Conservation (phyloP, 2,113 vertebrate genomes). For the Morphnarchus princeps region DNA sequence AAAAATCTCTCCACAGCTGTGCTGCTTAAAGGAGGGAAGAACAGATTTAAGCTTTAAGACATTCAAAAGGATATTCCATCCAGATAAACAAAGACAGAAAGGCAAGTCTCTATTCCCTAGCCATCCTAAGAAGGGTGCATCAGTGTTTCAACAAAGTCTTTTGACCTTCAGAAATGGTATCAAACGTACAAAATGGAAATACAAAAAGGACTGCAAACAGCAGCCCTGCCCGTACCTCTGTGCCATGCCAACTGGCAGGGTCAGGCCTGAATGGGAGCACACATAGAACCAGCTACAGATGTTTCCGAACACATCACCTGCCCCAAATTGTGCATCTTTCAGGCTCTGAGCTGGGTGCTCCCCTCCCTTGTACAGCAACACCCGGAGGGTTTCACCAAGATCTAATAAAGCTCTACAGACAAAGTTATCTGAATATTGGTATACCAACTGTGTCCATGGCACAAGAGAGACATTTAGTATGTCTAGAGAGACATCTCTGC, state of each 20-base stretch:
- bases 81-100: neutral
- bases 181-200: fast-evolving
- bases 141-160: neutral
- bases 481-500: neutral
- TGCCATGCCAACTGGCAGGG: neutral
- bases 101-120: neutral
- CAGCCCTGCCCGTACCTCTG: neutral
- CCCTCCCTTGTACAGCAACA: fast-evolving
- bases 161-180: neutral
- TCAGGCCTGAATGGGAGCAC: neutral
- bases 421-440: neutral
- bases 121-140: neutral
- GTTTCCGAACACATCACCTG: fast-evolving
- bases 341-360: neutral
- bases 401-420: neutral
- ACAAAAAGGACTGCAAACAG: neutral
- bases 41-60: neutral
- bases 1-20: neutral
- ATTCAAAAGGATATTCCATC: neutral
- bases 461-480: neutral
- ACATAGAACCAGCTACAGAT: neutral
- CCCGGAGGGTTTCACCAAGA: neutral
- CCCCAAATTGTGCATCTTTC: neutral
- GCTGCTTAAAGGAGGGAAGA: neutral
- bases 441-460: neutral